Evolutionary conservation across 2,888 invertebrate genomes (phyloP), one percentile per base, ranked within the genome.

Genomic region (Drosophila lacicola): DNA sequence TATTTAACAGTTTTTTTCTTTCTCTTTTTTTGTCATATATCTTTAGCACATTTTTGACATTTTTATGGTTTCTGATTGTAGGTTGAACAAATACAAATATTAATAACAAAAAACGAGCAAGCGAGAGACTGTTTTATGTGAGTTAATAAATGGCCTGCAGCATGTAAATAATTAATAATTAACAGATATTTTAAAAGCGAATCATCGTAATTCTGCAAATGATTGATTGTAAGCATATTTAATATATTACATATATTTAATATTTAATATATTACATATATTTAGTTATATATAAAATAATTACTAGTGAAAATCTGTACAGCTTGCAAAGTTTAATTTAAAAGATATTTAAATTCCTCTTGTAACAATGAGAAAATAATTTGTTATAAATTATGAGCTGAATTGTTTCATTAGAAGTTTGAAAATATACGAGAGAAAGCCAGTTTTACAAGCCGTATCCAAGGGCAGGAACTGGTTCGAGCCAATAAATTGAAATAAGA

Each of bases 41-140:
- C 74, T 72, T 61, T 49, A 36, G 41, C 62, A 33, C 14, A 13
- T 56, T 34, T 34, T 42, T n/a, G 19, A 19, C 42, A 51, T 42
- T 60, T 60, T 29, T 60, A 25, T 53, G 42, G 34, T 34, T 25
- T 21, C 17, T 10, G 36, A 41, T 55, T 55, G 55, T 11, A 33
- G 51, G 17, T 39, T 17, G 39, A 53, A 53, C 41, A 29, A 41
- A 41, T 41, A 36, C 11, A 8, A 29, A 29, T 29, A 29, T 8
- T 29, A 2, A 8, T 29, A 8, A 29, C 29, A 29, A 29, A 29
- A 29, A 29, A 29, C 29, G 29, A 29, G 29, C 29, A 21, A 1
- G 36, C 4, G 36, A 13, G 13, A 36, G 13, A 36, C 13, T 13
- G 36, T 13, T 36, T 11, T 11, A 36, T 13, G 36, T 11, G 13